Evolutionary conservation across 2,888 invertebrate species (phyloP).

Genomic region (Trisateles emortualis): DNA sequence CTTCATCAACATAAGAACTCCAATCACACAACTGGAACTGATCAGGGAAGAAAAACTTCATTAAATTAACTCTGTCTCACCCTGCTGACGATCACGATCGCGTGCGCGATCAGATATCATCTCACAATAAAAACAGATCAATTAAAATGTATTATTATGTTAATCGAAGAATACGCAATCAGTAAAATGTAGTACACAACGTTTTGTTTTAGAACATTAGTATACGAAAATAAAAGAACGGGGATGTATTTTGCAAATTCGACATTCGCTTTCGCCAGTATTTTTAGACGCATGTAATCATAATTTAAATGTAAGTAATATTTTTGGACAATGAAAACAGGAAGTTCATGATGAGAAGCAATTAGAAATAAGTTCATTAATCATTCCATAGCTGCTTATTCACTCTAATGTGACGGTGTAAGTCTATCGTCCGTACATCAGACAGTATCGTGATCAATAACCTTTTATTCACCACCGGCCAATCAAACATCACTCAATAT

Average conservation of each 20-base stretch:
- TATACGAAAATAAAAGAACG: conserved; percentile 11
- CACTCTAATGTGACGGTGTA: conserved; percentile 32
- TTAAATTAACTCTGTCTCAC: conserved; percentile 27
- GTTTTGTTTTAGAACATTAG: conserved; percentile 2
- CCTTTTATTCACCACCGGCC: conserved; percentile 30
- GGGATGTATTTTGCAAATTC: conserved; percentile 16
- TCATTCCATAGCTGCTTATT: conserved; percentile 45
- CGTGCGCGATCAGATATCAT: conserved; percentile 39
- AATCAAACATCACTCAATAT: conserved; percentile 37
- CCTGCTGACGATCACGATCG: conserved; percentile 24
- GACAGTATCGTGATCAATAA: conserved; percentile 41
- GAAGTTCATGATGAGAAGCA: conserved; percentile 50
- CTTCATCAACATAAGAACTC: neutral
- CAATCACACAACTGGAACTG: conserved; percentile 11
- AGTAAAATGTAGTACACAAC: conserved; percentile 12
- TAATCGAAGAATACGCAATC: conserved; percentile 19
- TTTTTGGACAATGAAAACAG: conserved; percentile 44
- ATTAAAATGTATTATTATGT: conserved; percentile 29
- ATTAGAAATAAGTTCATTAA: conserved; percentile 58
- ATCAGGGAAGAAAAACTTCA: conserved; percentile 28
- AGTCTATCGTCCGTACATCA: conserved; percentile 23
- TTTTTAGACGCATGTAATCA: conserved; percentile 24
- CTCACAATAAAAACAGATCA: conserved; percentile 37
- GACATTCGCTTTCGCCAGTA: conserved; percentile 35
- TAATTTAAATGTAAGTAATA: conserved; percentile 28